Evolutionary conservation across 2,113 vertebrate species (phyloP).

Genomic region (Ellobius talpinus): DNA sequence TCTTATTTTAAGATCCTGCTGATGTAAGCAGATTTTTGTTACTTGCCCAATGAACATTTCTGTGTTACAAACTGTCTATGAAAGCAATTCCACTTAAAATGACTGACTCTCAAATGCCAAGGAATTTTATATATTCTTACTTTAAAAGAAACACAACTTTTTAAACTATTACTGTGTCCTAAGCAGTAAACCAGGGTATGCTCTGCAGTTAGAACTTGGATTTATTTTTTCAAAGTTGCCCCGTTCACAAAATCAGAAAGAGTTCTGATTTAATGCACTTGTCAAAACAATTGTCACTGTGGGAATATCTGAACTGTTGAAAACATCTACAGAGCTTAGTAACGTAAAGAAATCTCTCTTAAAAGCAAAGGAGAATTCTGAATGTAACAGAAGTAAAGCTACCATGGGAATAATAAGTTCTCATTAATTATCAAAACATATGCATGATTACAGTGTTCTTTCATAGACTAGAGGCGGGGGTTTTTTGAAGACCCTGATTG

Average conservation of each 20-base stretch:
- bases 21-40: constrained; percentile 53
- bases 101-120: constrained; percentile 57
- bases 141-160: constrained; percentile 71
- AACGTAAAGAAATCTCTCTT: neutral
- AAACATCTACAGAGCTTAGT: neutral
- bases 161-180: neutral
- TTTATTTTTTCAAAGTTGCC: constrained; percentile 79
- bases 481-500: neutral
- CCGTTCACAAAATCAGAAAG: constrained; percentile 78
- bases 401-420: neutral
- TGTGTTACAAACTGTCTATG: constrained; percentile 35
- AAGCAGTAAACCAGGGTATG: constrained; percentile 57
- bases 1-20: constrained; percentile 47
- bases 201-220: neutral
- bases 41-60: constrained; percentile 66
- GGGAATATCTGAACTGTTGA: neutral
- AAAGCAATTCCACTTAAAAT: constrained; percentile 56
- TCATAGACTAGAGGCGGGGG: neutral
- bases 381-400: constrained; percentile 31
- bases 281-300: neutral
- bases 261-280: constrained; percentile 15
- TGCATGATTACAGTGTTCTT: neutral
- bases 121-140: constrained; percentile 56
- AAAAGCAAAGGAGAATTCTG: constrained; percentile 28
- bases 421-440: constrained; percentile 23